These are phyloP conservation scores for Tonatia bakeri DNA, from an alignment of 2,113 vertebrate genomes.

Conservation along the genomic window DNA sequence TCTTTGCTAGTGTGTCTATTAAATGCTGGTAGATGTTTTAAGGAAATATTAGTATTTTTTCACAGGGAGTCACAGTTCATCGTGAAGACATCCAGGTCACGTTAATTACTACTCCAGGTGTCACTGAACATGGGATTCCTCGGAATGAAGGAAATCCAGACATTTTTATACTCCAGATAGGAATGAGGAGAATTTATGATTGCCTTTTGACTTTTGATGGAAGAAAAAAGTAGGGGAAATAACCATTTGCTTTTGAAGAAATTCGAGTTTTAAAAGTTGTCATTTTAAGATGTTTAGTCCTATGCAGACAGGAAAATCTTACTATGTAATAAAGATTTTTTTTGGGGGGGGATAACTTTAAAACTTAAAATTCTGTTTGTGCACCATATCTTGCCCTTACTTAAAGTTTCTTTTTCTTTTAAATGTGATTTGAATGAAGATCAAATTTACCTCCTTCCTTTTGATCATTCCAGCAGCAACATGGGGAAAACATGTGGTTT, in stretches of 20 bases:
- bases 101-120: neutral
- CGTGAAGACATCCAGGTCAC: neutral
- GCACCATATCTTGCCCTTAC: neutral
- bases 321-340: neutral
- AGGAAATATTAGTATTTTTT: conserved; percentile 9
- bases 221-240: neutral
- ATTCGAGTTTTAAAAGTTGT: conserved; percentile 6
- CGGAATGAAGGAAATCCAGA: neutral
- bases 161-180: neutral
- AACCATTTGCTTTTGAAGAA: conserved; percentile 14
- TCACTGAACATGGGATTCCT: neutral
- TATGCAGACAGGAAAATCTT: neutral
- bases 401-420: neutral
- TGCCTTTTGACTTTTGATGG: neutral
- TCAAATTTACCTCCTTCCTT: neutral
- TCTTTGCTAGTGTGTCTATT: neutral
- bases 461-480: neutral
- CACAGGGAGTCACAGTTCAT: neutral
- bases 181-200: neutral
- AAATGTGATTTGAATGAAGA: conserved; percentile 32
- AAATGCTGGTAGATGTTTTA: neutral
- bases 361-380: conserved; percentile 16
- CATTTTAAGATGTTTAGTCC: neutral
- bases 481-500: neutral
- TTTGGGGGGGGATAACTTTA: neutral